These are phyloP conservation scores for Mamestra brassicae DNA, from an alignment of 2,888 invertebrate species.

Conservation along the genomic window DNA sequence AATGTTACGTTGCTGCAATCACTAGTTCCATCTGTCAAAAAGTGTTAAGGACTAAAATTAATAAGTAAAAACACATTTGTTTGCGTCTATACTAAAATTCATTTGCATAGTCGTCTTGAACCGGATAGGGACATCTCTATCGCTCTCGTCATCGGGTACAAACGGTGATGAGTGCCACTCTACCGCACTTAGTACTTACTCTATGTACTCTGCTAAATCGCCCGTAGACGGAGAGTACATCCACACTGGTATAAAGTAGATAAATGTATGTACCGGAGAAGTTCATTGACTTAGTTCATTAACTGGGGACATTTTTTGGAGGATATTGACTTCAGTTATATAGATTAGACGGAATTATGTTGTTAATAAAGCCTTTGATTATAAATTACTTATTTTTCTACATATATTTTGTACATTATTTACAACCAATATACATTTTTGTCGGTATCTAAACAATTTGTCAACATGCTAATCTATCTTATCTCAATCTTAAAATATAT, in stretches of 20 bases:
- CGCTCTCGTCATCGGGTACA: slow-evolving; percentile 55
- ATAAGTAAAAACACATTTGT: slow-evolving; percentile 13
- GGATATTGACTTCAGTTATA: slow-evolving; percentile 7
- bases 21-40: neutral
- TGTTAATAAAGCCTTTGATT: neutral
- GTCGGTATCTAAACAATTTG: neutral
- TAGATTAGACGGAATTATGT: neutral
- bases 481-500: too few species aligned
- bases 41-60: neutral
- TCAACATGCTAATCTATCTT: neutral
- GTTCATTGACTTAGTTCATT: slow-evolving; percentile 14
- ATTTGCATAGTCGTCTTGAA: slow-evolving; percentile 61
- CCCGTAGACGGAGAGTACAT: slow-evolving; percentile 35
- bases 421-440: neutral
- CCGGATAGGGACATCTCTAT: slow-evolving; percentile 60
- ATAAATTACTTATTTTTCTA: neutral
- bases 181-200: slow-evolving; percentile 41
- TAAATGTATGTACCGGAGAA: neutral
- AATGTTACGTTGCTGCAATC: neutral
- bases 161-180: slow-evolving; percentile 58
- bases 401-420: neutral
- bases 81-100: slow-evolving; percentile 44
- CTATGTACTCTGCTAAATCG: slow-evolving; percentile 61
- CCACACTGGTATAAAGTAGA: slow-evolving; percentile 10
- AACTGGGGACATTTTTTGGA: neutral